Evolutionary conservation across 2,888 invertebrate species (phyloP).

Genomic region (Dasypolia templi): DNA sequence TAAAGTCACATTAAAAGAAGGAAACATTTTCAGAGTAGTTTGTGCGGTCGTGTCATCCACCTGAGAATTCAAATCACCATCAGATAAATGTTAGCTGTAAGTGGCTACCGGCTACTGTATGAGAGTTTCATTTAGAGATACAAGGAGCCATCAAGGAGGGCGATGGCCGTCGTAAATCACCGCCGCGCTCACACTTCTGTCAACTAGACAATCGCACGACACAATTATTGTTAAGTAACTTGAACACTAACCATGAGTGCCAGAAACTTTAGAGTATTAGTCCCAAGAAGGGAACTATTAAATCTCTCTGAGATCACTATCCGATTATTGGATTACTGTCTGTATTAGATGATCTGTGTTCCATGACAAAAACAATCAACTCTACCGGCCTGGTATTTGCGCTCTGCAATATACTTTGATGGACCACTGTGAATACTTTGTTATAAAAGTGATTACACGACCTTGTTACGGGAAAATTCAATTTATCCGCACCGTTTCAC

Average conservation of each 20-base stretch:
- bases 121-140: conserved; percentile 74
- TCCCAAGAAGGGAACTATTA: conserved; percentile 54
- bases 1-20: conserved; percentile 30
- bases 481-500: conserved; percentile 80
- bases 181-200: conserved; percentile 66
- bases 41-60: conserved; percentile 59
- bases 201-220: conserved; percentile 60
- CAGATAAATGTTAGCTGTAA: conserved; percentile 69
- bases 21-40: conserved; percentile 17
- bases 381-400: conserved; percentile 51
- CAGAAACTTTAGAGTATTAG: conserved; percentile 53
- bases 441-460: conserved; percentile 76
- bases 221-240: conserved; percentile 65
- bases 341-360: conserved; percentile 29
- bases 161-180: conserved; percentile 75
- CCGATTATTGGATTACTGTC: conserved; percentile 46
- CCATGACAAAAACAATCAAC: conserved; percentile 60
- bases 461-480: conserved; percentile 80
- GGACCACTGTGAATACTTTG: conserved; percentile 73
- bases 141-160: conserved; percentile 72
- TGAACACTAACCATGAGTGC: conserved; percentile 61
- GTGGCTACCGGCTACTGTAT: conserved; percentile 65
- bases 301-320: conserved; percentile 46
- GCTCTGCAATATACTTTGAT: conserved; percentile 65
- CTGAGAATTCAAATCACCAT: conserved; percentile 69